Percentiles rank a stretch among this genome's conserved stretches.
Conservation (phyloP, 1,140 invertebrate genomes). For the Philotrypesis tridentata region DNA sequence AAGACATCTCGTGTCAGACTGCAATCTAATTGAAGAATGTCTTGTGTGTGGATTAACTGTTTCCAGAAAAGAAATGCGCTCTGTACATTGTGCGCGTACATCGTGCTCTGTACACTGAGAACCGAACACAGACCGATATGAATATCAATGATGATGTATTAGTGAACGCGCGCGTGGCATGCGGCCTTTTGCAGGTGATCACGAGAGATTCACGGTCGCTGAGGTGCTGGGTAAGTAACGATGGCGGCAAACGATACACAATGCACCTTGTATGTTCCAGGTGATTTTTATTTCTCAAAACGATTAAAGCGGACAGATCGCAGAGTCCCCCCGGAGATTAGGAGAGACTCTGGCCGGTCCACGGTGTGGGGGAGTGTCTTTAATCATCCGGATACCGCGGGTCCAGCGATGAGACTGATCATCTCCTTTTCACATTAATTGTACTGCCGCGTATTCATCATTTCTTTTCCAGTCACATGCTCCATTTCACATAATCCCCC, state of each 20-base stretch:
- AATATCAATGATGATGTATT: conserved; percentile 74
- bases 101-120: conserved; percentile 67
- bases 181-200: conserved; percentile 74
- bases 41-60: conserved; percentile 75
- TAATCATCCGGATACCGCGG: too few species aligned
- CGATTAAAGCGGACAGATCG: too few species aligned
- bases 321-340: too few species aligned
- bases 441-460: neutral
- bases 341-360: too few species aligned
- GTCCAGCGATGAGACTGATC: too few species aligned
- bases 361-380: conserved; percentile 1
- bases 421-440: neutral
- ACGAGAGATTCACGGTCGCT: conserved; percentile 57
- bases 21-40: conserved; percentile 66
- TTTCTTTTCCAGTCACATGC: conserved; percentile 10
- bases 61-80: conserved; percentile 68
- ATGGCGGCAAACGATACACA: conserved; percentile 71
- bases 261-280: conserved; percentile 70
- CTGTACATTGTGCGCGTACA: conserved; percentile 59
- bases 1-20: conserved; percentile 53
- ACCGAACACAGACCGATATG: conserved; percentile 69
- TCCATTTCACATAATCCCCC: too few species aligned
- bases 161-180: conserved; percentile 69
- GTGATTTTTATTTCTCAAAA: conserved; percentile 42
- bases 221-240: conserved; percentile 70